Evolutionary conservation across 2,797 vertebrate genomes (phyloP).

Genomic region (Gallinago solitaria): DNA sequence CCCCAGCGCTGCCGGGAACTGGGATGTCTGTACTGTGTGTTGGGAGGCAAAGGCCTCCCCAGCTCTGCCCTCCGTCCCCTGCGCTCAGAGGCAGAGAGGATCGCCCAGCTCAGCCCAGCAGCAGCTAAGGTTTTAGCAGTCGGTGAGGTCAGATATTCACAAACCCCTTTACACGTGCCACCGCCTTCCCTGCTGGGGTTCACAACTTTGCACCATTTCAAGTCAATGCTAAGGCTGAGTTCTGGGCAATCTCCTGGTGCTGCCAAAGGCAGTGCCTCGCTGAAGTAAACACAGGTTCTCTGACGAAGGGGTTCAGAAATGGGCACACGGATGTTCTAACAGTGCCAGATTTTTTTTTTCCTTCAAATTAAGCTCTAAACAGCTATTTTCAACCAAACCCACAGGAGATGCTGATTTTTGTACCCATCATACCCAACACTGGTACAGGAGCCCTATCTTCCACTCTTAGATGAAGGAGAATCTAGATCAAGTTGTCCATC

Average conservation of each 20-base stretch:
- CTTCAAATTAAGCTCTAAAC: background rate
- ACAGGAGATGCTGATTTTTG: background rate
- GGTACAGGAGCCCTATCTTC: fast-evolving
- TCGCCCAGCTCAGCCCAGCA: background rate
- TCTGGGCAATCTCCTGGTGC: background rate
- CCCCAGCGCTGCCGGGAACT: background rate
- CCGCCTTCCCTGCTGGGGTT: background rate
- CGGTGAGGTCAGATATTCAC: too few relatives aligned
- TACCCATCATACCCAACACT: background rate
- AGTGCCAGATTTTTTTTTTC: background rate
- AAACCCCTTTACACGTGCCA: background rate
- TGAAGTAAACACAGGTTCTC: background rate
- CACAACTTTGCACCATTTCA: background rate
- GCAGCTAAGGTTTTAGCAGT: background rate
- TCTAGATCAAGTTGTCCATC: background rate
- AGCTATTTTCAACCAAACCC: background rate
- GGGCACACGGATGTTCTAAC: background rate
- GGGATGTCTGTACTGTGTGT: fast-evolving
- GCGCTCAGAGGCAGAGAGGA: background rate
- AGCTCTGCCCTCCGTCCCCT: background rate
- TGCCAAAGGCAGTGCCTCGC: background rate
- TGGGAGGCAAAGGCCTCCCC: background rate
- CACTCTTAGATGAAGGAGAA: background rate
- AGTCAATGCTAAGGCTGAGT: background rate
- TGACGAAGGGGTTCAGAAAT: too few relatives aligned